Evolutionary conservation across 2,888 invertebrate species (phyloP).

Genomic region (Rhagium mordax): DNA sequence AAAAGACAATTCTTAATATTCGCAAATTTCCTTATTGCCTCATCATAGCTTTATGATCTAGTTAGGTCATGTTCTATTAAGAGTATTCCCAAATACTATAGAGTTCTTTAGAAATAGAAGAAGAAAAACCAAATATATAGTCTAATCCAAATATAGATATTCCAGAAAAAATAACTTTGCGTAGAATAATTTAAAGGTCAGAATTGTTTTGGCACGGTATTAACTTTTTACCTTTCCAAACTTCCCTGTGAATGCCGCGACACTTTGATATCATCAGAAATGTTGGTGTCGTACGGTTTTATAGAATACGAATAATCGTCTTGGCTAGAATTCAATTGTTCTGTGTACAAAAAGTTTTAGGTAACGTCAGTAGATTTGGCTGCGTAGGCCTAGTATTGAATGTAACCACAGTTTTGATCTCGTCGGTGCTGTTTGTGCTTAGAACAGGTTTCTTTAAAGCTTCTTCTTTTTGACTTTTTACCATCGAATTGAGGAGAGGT

Average conservation of each 20-base stretch:
- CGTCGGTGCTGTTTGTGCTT: constrained; percentile 50
- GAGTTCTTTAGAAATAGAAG: no score
- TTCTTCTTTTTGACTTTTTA: constrained; percentile 42
- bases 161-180: no score
- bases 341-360: constrained; percentile 63
- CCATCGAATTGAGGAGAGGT: constrained; percentile 49
- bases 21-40: no score
- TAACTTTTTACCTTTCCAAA: constrained; percentile 74
- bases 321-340: constrained; percentile 55
- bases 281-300: constrained; percentile 73
- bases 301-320: constrained; percentile 53
- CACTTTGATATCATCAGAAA: constrained; percentile 78
- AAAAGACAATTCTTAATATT: no score
- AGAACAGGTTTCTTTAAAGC: constrained; percentile 35
- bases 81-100: no score
- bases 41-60: no score
- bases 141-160: no score
- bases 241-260: constrained; percentile 76
- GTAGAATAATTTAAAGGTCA: no score
- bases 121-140: no score
- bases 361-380: constrained; percentile 55
- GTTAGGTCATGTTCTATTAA: no score
- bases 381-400: constrained; percentile 42
- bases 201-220: constrained; percentile 45
- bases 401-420: constrained; percentile 56